phyloP scores from a whole-genome alignment of 2,888 invertebrate genomes.

The Sphecodes monilicornis region DNA sequence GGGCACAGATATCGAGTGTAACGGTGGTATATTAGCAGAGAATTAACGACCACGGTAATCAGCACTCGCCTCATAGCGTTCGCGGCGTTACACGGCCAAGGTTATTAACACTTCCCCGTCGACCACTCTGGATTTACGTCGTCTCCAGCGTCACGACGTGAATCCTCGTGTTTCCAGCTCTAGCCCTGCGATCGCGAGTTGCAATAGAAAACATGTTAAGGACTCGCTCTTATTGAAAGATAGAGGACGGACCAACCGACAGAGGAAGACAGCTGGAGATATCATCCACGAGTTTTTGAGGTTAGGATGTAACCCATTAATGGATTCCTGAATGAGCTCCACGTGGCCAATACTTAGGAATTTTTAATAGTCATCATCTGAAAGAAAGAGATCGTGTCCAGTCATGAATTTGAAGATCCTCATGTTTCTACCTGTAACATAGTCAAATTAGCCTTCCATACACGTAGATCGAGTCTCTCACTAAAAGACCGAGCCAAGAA shows the following conservation, averaged over 20 bases:
- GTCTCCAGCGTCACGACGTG: conserved; percentile 38
- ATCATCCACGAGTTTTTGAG: neutral
- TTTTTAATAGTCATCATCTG: too few species aligned
- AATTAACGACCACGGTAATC: conserved; percentile 75
- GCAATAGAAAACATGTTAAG: neutral
- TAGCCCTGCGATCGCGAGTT: conserved; percentile 8
- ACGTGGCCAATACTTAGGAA: too few species aligned
- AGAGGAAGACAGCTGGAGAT: neutral
- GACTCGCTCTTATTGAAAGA: neutral
- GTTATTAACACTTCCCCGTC: conserved; percentile 69
- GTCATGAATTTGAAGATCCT: too few species aligned
- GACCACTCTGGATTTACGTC: conserved; percentile 70
- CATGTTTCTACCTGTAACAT: too few species aligned
- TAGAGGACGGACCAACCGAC: neutral
- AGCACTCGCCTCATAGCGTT: conserved; percentile 72
- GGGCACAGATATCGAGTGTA: conserved; percentile 66
- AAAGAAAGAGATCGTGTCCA: too few species aligned
- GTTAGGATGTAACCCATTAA: neutral
- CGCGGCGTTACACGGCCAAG: conserved; percentile 73
- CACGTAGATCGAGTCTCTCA: too few species aligned
- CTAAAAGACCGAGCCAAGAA: too few species aligned
- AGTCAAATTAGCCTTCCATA: too few species aligned
- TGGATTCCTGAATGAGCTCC: neutral
- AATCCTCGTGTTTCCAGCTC: conserved; percentile 43
- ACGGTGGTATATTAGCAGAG: conserved; percentile 71